Evolutionary conservation across 2,113 vertebrate genomes (phyloP).

Genomic region (Zosterops borbonicus): DNA sequence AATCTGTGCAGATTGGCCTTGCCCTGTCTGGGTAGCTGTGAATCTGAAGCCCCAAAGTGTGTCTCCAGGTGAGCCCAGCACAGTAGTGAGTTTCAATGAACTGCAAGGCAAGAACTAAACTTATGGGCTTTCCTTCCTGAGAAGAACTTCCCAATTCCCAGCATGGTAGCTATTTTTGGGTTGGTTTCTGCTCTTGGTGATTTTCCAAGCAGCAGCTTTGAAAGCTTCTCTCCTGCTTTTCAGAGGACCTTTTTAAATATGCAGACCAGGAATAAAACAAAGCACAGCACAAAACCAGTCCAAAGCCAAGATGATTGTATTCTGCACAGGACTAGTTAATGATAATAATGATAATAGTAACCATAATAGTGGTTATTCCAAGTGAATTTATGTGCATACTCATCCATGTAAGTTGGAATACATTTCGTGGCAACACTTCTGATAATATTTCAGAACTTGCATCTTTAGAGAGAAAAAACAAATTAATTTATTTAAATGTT

Average conservation of each 20-base stretch:
- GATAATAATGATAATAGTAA: not conserved
- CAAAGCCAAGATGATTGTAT: not conserved
- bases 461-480: not conserved
- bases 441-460: not conserved
- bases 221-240: not conserved
- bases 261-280: not conserved
- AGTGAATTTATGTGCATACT: not conserved
- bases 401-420: not conserved
- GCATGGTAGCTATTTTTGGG: fast-evolving
- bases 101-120: not conserved
- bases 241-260: not conserved
- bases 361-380: not conserved
- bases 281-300: not conserved
- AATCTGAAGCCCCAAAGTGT: fast-evolving
- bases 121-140: not conserved
- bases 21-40: fast-evolving
- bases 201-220: not conserved
- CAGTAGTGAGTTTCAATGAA: not conserved
- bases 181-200: not conserved
- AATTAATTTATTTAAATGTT: not conserved
- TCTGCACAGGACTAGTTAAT: not conserved
- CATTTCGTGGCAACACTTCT: not conserved
- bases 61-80: not conserved
- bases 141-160: not conserved
- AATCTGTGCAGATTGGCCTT: not conserved